These are phyloP conservation scores for Julus scanicus DNA, from an alignment of 2,888 invertebrate species.

Conservation along the genomic window DNA sequence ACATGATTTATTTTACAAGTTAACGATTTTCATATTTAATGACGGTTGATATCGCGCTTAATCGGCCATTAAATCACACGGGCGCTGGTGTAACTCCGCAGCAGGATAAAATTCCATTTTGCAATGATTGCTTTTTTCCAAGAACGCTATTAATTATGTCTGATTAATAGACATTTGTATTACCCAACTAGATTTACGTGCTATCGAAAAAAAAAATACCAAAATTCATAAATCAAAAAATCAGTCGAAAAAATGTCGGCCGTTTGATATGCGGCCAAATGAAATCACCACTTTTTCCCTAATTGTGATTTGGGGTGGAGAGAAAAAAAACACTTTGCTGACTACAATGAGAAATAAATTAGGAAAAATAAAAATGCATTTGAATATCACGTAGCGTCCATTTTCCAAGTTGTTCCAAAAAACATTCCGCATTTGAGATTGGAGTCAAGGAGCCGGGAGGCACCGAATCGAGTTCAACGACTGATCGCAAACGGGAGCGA, in stretches of 20 bases:
- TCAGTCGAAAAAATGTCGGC: not conserved
- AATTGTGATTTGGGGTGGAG: not conserved
- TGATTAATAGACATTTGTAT: slow-evolving; percentile 8
- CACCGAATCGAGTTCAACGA: slow-evolving; percentile 26
- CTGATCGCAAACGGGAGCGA: not conserved
- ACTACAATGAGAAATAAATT: slow-evolving; percentile 30
- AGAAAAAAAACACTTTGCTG: slow-evolving; percentile 7
- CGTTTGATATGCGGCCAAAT: not conserved
- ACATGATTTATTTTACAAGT: no score
- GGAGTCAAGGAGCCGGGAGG: slow-evolving; percentile 24
- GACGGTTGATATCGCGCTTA: no score
- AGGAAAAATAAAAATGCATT: slow-evolving; percentile 2
- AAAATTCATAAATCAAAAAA: not conserved
- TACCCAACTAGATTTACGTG: not conserved
- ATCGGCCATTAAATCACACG: no score
- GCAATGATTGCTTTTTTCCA: no score
- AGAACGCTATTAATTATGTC: no score
- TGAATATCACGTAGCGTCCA: slow-evolving; percentile 27
- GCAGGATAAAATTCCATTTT: no score
- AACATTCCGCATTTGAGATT: slow-evolving; percentile 21
- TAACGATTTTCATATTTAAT: no score
- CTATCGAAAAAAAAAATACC: not conserved
- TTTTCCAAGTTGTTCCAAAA: slow-evolving; percentile 21
- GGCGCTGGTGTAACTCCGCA: no score
- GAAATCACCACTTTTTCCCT: slow-evolving; percentile 16